Evolutionary conservation across 2,888 invertebrate species (phyloP), one percentile per base, ranked within the genome.

Genomic region (Agrotis clavis): DNA sequence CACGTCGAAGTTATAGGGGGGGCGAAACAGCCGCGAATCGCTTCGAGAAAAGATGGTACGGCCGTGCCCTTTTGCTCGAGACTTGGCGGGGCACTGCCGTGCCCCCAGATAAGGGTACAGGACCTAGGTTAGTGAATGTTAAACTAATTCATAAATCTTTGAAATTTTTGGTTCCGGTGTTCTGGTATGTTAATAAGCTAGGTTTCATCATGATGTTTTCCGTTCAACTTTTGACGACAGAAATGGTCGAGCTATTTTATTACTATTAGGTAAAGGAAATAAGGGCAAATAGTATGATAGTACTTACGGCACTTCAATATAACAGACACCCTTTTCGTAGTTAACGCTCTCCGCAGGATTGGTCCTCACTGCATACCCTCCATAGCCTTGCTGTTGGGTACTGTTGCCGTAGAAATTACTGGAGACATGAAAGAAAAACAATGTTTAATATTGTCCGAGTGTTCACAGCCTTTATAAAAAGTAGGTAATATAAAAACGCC

Each of bases 251-350:
- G 14, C n/a, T 45, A 16, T 65, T 35, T 30, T 30, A 30, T 4
- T 35, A 25, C n/a, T 51, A 30, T 11, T 48, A 48, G 6, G 9
- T 18, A 30, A 14, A 47, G 45, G n/a, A 54, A n/a, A 0, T 35
- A 18, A 0, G 14, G 1, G 18, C 5, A 50, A 0, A n/a, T n/a
- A 13, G 1, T 14, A 41, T 41, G 4, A 18, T 19, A 5, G 14
- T 88, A 97, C 97, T 97, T 92, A 97, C 97, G 97, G 97, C 3
- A 97, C 97, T 96, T 97, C 97, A 53, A 96, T 94, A 80, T 96
- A 96, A 87, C 97, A 97, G 6, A 97, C 96, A 68, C 97, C 97
- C 11, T 90, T 88, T 76, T 93, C 92, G 16, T 86, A 88, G 67
- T 90, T 78, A n/a, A 82, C 48, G 0, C 82, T 19, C 54, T 63